Conservation (phyloP, 2,888 invertebrate species). For the Eustalomyia histrio region DNA sequence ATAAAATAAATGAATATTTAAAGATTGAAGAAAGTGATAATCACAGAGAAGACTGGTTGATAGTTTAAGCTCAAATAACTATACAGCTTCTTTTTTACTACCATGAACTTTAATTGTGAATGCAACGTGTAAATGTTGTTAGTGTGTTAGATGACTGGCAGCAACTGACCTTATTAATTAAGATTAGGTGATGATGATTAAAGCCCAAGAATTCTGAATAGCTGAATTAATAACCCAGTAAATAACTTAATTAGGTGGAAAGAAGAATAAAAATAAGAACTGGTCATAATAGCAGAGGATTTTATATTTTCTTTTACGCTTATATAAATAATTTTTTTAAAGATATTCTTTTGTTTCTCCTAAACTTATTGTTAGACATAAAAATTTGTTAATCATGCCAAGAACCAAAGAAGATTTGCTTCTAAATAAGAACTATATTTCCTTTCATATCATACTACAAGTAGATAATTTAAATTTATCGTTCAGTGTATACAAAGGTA, state of each 20-base stretch:
- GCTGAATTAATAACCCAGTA: conserved; percentile 45
- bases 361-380: not conserved
- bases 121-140: not conserved
- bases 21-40: not conserved
- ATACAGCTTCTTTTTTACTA: not conserved
- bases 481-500: conserved; percentile 35
- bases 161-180: conserved; percentile 53
- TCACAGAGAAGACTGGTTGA: not conserved
- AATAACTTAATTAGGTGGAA: conserved; percentile 51
- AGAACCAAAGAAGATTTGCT: conserved; percentile 5
- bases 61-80: not conserved
- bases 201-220: conserved; percentile 17
- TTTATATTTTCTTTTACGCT: not conserved
- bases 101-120: not conserved
- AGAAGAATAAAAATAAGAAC: too few relatives aligned
- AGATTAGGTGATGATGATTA: conserved; percentile 62
- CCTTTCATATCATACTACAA: conserved; percentile 3
- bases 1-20: not conserved
- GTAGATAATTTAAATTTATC: conserved; percentile 49
- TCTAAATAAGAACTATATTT: not conserved
- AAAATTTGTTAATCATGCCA: conserved; percentile 23
- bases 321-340: not conserved
- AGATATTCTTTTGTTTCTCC: not conserved
- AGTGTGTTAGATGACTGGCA: not conserved
- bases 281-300: conserved; percentile 13